Conservation (phyloP, 2,888 invertebrate species). For the Microctonus hyperodae region DNA sequence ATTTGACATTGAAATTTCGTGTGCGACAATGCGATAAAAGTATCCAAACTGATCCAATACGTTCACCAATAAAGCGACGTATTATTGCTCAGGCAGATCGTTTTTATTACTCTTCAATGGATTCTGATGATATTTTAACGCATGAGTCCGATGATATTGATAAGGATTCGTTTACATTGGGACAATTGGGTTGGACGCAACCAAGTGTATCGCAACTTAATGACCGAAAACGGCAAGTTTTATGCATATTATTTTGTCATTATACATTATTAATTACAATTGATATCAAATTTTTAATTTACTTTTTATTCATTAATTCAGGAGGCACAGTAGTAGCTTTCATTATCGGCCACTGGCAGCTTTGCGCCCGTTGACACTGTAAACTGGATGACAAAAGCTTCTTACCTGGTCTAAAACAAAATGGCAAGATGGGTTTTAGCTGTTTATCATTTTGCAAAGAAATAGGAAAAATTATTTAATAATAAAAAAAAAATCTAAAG, state of each 20-base stretch:
- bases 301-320: conserved; percentile 43
- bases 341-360: conserved; percentile 57
- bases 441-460: conserved; percentile 40
- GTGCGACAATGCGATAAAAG: conserved; percentile 67
- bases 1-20: conserved; percentile 71
- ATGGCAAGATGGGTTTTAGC: conserved; percentile 37
- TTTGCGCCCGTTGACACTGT: conserved; percentile 60
- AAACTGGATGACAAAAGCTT: conserved; percentile 43
- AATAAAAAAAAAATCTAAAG: conserved; percentile 8
- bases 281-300: conserved; percentile 10
- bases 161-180: conserved; percentile 53
- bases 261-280: background rate
- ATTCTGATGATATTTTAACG: conserved; percentile 36
- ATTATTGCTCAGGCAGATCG: conserved; percentile 58
- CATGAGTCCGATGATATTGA: conserved; percentile 42
- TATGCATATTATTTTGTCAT: background rate
- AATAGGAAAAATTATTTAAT: conserved; percentile 31
- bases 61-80: conserved; percentile 58
- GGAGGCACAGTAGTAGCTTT: conserved; percentile 61
- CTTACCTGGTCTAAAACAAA: conserved; percentile 37
- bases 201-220: conserved; percentile 55
- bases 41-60: conserved; percentile 59
- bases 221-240: conserved; percentile 58
- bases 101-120: conserved; percentile 50
- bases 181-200: conserved; percentile 52